phyloP scores from a whole-genome alignment of 2,113 vertebrate species.

The Xiphophorus couchianus region DNA sequence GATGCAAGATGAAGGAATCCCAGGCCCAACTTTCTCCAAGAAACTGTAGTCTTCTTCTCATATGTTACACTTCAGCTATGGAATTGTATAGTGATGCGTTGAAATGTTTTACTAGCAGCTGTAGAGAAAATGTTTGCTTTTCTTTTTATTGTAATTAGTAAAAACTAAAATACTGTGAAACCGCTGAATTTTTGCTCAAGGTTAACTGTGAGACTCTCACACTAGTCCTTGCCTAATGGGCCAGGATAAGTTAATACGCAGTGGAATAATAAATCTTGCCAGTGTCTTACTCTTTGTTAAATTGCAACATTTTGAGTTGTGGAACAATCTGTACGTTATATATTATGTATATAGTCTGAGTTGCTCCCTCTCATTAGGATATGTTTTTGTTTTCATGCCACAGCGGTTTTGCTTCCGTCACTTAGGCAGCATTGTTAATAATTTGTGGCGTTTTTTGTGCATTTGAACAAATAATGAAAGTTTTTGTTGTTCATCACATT shows the following conservation, averaged over 20 bases:
- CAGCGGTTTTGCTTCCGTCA: not conserved
- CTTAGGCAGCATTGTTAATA: not conserved
- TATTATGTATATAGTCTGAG: not conserved
- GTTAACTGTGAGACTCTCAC: too few species aligned
- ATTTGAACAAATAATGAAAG: conserved; percentile 3
- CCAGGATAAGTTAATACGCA: too few species aligned
- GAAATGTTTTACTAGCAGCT: too few species aligned
- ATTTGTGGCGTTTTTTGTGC: not conserved
- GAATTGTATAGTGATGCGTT: too few species aligned
- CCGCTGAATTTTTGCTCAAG: too few species aligned
- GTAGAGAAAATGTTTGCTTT: too few species aligned
- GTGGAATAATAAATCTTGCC: not conserved
- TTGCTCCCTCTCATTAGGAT: not conserved
- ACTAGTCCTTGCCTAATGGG: not conserved
- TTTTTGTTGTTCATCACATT: not conserved
- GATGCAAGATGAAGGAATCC: not conserved
- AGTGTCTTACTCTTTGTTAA: not conserved
- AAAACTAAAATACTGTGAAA: too few species aligned
- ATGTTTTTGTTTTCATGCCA: not conserved
- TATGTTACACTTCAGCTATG: too few species aligned
- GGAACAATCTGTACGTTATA: not conserved
- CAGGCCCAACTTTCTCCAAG: not conserved
- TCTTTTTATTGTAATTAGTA: too few species aligned
- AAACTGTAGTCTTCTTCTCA: not conserved
- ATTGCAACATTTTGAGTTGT: not conserved